Evolutionary conservation across 2,888 invertebrate genomes (phyloP).

Genomic region (Ditula angustiorana): DNA sequence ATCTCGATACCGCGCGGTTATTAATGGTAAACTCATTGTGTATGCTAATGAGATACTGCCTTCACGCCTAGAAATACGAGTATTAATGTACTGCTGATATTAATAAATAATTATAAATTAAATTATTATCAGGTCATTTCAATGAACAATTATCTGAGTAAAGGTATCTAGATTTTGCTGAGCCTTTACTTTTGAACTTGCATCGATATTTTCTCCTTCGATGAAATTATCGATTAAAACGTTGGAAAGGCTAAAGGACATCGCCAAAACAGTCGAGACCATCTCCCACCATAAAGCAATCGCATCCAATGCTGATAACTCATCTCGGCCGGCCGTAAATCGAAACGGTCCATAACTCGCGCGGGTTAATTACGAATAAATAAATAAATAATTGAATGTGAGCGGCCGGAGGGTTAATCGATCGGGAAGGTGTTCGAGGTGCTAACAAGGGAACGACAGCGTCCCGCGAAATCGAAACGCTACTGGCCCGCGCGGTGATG

Average conservation of each 20-base stretch:
- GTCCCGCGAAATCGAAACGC: slow-evolving; percentile 29
- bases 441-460: slow-evolving; percentile 76
- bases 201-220: background rate
- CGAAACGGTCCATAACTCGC: slow-evolving; percentile 77
- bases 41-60: slow-evolving; percentile 64
- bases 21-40: slow-evolving; percentile 74
- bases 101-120: slow-evolving; percentile 6
- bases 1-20: slow-evolving; percentile 70
- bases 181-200: background rate
- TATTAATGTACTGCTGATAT: background rate
- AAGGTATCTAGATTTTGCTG: no score
- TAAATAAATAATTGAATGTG: slow-evolving; percentile 86
- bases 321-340: slow-evolving; percentile 74
- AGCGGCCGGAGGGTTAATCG: slow-evolving; percentile 83
- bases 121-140: background rate
- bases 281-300: slow-evolving; percentile 56
- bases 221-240: slow-evolving; percentile 37
- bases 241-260: slow-evolving; percentile 39
- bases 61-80: slow-evolving; percentile 36
- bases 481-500: slow-evolving; percentile 13
- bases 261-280: slow-evolving; percentile 49
- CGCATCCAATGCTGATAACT: slow-evolving; percentile 66
- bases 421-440: slow-evolving; percentile 75
- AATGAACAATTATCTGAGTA: no score
- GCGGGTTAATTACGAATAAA: slow-evolving; percentile 85